Conservation (phyloP, 1,140 invertebrate species). For the Drosophila littoralis region DNA sequence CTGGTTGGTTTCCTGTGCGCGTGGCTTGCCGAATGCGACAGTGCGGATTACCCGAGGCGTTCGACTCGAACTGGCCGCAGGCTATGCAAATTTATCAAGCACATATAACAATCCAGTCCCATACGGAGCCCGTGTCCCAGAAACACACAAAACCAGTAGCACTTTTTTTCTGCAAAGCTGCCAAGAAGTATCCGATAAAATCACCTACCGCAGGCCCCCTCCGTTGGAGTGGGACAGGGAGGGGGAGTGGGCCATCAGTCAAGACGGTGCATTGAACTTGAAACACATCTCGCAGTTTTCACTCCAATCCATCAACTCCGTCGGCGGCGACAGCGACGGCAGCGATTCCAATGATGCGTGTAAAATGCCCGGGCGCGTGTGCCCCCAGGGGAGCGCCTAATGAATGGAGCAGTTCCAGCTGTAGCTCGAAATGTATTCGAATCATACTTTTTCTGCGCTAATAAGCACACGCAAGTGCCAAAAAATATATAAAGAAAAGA, state of each 20-base stretch:
- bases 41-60: conserved; percentile 48
- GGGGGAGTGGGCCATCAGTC: conserved; percentile 13
- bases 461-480: conserved; percentile 26
- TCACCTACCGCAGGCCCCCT: conserved; percentile 15
- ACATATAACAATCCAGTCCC: conserved; percentile 18
- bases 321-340: conserved; percentile 17
- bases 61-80: conserved; percentile 43
- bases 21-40: conserved; percentile 6
- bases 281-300: conserved; percentile 44
- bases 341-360: conserved; percentile 42
- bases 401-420: conserved; percentile 55
- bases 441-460: conserved; percentile 29
- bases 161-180: conserved; percentile 30
- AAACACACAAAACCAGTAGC: conserved; percentile 80
- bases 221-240: not conserved
- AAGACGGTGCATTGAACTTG: conserved; percentile 66
- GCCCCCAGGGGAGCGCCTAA: conserved; percentile 58
- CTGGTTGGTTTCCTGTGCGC: conserved; percentile 40
- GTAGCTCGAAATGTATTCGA: conserved; percentile 48
- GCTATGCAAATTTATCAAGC: conserved; percentile 73
- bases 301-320: conserved; percentile 48
- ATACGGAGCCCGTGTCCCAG: conserved; percentile 49
- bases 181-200: conserved; percentile 32
- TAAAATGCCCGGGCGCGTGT: conserved; percentile 55
- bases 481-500: conserved; percentile 3